These are phyloP conservation scores for Hystrix brachyura DNA, from an alignment of 2,113 vertebrate species.

Conservation along the genomic window DNA sequence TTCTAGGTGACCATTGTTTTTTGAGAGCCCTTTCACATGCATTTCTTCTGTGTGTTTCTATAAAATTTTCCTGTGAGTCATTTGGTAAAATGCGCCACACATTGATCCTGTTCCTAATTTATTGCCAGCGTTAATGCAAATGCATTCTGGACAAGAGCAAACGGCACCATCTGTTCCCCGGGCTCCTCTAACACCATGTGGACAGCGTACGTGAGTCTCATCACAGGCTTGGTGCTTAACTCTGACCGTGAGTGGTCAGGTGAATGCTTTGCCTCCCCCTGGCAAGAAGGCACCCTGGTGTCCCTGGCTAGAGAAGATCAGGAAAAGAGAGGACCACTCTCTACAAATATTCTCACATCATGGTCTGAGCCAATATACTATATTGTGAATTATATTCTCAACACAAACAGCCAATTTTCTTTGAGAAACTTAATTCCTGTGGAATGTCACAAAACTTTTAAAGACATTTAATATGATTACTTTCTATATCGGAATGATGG, in stretches of 20 bases:
- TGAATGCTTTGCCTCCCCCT: neutral
- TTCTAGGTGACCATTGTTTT: neutral
- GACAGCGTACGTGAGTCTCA: neutral
- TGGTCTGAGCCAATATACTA: neutral
- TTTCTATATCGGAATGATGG: conserved; percentile 52
- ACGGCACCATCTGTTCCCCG: neutral
- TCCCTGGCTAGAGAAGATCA: neutral
- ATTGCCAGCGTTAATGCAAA: neutral
- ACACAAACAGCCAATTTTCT: conserved; percentile 46
- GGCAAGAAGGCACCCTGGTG: neutral
- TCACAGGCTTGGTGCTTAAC: too few species aligned
- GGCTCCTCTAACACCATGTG: too few species aligned
- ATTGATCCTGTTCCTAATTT: neutral
- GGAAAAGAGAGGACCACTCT: neutral
- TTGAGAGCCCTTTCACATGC: neutral
- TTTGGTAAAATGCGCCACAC: neutral
- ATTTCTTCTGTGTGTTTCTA: neutral
- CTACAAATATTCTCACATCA: neutral
- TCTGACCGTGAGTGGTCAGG: rapidly evolving
- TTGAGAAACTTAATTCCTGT: conserved; percentile 16
- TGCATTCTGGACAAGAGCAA: neutral
- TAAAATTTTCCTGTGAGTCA: neutral
- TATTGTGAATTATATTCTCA: conserved; percentile 47
- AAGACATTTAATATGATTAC: neutral
- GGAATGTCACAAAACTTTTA: neutral